Base-by-base conservation (phyloP, 1,140 invertebrate genomes). In the Hesperophylax magnus region DNA sequence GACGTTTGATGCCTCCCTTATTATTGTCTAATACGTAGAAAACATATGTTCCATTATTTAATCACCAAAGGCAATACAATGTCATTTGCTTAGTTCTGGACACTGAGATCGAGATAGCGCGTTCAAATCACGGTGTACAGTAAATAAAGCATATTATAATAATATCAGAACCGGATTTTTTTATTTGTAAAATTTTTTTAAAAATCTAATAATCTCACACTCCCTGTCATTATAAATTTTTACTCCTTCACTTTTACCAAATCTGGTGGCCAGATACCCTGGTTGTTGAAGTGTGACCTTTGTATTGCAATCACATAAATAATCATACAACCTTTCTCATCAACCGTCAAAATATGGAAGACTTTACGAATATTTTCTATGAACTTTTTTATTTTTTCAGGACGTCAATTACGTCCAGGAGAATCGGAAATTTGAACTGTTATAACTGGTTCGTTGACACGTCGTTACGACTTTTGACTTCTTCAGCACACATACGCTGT, bases 371-470 rank as follows among this genome's bases (percentile, higher is more conserved):
- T 18, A 8, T 22, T 65, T 24, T 31, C 17, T 24, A 31, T 22
- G 0, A 22, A 7, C 15, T 24, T 65, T 15, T 4, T 4, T 15
- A 65, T 65, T 65, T 65, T 65, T 22, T 34, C 24, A 4, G 24
- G 24, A 65, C 31, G 63, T 65, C 63, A 65, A 27, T 65, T 65
- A 18, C 15, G 63, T 65, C 24, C 27, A 9, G 24, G 24, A 65
- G 24, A 15, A 65, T 27, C 14, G 63, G 20, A 58, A 18, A 8
- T 58, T 58, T 18, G 56, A 58, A n/a, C 20, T 18, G n/a, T 65
- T 65, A 24, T 24, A 15, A 71, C 31, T 71, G 39, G 67, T 71
- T 71, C 67, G 67, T 71, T 71, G 67, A 71, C 67, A 71, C 34
- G 39, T 71, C 39, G 67, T 52, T 47, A 24, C 4, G 4, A 14